Conservation (phyloP, 2,888 invertebrate species). For the Dynastes tityus region DNA sequence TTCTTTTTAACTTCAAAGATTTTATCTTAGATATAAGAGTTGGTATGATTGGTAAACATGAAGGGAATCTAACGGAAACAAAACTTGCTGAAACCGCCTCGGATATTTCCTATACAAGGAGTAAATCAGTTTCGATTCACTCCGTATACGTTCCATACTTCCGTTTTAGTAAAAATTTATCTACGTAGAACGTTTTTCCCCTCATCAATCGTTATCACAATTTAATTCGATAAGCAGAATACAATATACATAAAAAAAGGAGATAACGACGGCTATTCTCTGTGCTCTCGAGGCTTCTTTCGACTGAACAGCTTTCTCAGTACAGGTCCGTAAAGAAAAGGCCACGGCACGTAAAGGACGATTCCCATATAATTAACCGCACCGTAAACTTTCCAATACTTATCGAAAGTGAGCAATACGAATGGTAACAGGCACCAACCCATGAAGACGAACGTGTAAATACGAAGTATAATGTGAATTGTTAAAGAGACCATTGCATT, state of each 20-base stretch:
- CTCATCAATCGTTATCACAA: slow-evolving; percentile 18
- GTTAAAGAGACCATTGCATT: slow-evolving; percentile 66
- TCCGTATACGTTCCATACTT: no score
- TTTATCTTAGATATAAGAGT: no score
- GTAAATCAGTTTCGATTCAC: no score
- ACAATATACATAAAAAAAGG: not conserved
- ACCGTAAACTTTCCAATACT: slow-evolving; percentile 78
- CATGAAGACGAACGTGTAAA: slow-evolving; percentile 87
- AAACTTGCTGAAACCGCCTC: no score
- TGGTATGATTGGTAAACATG: no score
- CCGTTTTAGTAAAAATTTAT: no score
- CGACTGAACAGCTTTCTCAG: slow-evolving; percentile 49
- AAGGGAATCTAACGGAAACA: no score
- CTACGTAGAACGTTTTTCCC: not conserved
- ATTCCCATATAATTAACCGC: slow-evolving; percentile 82
- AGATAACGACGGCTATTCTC: slow-evolving; percentile 28
- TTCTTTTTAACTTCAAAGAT: no score
- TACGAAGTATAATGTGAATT: slow-evolving; percentile 76
- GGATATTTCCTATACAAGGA: no score
- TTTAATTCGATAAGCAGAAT: slow-evolving; percentile 10
- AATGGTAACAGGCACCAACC: slow-evolving; percentile 88
- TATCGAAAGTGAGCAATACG: slow-evolving; percentile 78
- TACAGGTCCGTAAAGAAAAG: slow-evolving; percentile 74
- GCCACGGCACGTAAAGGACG: slow-evolving; percentile 79
- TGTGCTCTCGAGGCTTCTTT: slow-evolving; percentile 18